Conservation (phyloP, 2,888 invertebrate species). For the Leptopilina myrica region DNA sequence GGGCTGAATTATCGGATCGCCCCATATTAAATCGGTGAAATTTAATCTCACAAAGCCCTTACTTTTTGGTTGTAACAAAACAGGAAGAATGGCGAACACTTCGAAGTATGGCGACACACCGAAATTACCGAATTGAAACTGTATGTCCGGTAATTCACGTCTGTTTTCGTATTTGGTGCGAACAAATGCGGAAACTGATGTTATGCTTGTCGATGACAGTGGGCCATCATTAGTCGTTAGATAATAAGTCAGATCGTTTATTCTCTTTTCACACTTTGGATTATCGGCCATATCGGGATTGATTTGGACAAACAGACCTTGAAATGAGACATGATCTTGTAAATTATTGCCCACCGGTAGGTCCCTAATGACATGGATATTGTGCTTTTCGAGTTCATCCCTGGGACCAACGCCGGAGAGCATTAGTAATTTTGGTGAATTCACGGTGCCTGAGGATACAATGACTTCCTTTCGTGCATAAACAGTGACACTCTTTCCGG, state of each 20-base stretch:
- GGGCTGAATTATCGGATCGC: constrained; percentile 83
- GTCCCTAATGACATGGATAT: neutral
- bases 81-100: neutral
- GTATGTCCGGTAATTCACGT: constrained; percentile 56
- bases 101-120: constrained; percentile 69
- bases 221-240: constrained; percentile 77
- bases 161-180: constrained; percentile 62
- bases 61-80: constrained; percentile 89
- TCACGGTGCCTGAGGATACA: neutral
- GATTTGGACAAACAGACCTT: neutral
- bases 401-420: constrained; percentile 18
- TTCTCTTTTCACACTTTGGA: constrained; percentile 77
- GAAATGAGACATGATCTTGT: constrained; percentile 11
- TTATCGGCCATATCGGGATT: neutral
- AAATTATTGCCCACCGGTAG: constrained; percentile 13
- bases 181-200: constrained; percentile 7
- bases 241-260: constrained; percentile 76
- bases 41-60: constrained; percentile 90
- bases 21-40: constrained; percentile 84
- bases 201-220: constrained; percentile 71
- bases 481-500: neutral
- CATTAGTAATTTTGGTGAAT: constrained; percentile 24
- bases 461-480: constrained; percentile 23
- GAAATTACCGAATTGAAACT: neutral
- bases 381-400: constrained; percentile 21